Evolutionary conservation across 2,888 invertebrate genomes (phyloP).

Genomic region (Helobdella robusta): DNA sequence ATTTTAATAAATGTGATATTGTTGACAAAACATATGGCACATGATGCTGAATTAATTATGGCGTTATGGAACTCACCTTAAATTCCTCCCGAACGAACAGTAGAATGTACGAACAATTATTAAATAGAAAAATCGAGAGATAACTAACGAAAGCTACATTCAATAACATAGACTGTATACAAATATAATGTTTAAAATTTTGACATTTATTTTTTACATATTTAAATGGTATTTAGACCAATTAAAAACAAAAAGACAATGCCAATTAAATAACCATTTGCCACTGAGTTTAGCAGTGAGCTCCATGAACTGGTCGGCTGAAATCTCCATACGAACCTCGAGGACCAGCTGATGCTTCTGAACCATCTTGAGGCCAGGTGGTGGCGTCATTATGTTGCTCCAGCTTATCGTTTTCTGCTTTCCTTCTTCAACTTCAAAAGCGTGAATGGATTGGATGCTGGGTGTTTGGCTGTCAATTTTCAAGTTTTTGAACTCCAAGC

Average conservation of each 20-base stretch:
- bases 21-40: too few species aligned
- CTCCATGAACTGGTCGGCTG: slow-evolving; percentile 55
- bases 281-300: slow-evolving; percentile 50
- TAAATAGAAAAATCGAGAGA: too few species aligned
- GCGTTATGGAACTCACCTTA: too few species aligned
- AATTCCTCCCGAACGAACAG: too few species aligned
- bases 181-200: too few species aligned
- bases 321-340: slow-evolving; percentile 52
- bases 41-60: too few species aligned
- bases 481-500: slow-evolving; percentile 51
- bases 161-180: too few species aligned
- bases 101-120: too few species aligned
- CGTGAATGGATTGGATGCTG: slow-evolving; percentile 44
- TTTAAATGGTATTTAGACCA: too few species aligned
- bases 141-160: too few species aligned
- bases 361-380: slow-evolving; percentile 46
- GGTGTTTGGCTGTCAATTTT: slow-evolving; percentile 52
- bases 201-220: too few species aligned
- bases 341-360: slow-evolving; percentile 50
- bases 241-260: slow-evolving; percentile 8
- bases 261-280: slow-evolving; percentile 44
- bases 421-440: slow-evolving; percentile 49
- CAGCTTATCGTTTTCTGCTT: slow-evolving; percentile 42
- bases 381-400: slow-evolving; percentile 42
- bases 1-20: too few species aligned